These are phyloP conservation scores for Noctua janthe DNA, from an alignment of 2,888 invertebrate species.

Conservation along the genomic window DNA sequence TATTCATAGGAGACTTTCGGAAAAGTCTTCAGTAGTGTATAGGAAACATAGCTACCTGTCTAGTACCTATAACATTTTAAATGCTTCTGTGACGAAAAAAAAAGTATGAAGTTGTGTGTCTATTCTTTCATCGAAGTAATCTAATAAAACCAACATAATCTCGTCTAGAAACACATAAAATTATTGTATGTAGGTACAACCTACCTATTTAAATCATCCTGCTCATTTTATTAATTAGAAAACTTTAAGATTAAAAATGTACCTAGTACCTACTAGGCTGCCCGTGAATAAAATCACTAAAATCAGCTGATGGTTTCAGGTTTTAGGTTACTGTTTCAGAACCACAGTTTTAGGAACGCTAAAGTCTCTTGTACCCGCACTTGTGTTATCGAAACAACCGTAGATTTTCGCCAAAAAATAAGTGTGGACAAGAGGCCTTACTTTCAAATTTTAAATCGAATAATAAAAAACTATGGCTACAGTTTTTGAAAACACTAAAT, in stretches of 20 bases:
- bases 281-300: background rate
- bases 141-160: background rate
- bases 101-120: background rate
- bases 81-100: background rate
- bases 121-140: slow-evolving; percentile 18
- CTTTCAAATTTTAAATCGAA: background rate
- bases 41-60: background rate
- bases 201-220: background rate
- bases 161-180: slow-evolving; percentile 13
- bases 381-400: background rate
- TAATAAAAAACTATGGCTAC: background rate
- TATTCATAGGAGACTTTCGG: background rate
- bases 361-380: background rate
- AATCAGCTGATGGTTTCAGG: background rate
- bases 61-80: background rate
- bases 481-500: background rate
- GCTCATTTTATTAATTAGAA: background rate
- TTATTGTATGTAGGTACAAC: background rate
- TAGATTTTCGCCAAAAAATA: background rate
- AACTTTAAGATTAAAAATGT: background rate
- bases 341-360: background rate
- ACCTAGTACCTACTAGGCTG: background rate
- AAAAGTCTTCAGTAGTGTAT: background rate
- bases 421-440: background rate
- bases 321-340: background rate